Conservation (phyloP, 1,140 invertebrate genomes). For the Procambarus clarkii region DNA sequence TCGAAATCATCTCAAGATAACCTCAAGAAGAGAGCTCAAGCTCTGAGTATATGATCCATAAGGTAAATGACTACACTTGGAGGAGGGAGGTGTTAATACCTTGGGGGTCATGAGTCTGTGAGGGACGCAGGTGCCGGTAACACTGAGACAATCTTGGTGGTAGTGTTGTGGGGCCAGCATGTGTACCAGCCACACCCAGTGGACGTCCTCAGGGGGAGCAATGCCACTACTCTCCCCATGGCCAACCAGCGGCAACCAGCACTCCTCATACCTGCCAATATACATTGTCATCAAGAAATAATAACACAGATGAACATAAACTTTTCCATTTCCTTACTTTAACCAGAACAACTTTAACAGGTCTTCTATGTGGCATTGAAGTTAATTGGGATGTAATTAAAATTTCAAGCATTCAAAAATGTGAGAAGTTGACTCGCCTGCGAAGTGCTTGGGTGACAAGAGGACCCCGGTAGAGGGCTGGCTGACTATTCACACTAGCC, state of each 20-base stretch:
- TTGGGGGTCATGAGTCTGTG: conserved; percentile 47
- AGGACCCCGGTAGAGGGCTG: conserved; percentile 33
- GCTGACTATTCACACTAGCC: conserved; percentile 21
- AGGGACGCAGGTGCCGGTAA: conserved; percentile 11
- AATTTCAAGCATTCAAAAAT: too few relatives aligned
- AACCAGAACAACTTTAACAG: too few relatives aligned
- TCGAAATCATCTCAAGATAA: too few relatives aligned
- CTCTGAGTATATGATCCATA: too few relatives aligned
- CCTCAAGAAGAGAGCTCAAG: too few relatives aligned
- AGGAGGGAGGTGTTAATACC: neutral
- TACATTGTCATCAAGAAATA: neutral
- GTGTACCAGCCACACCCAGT: conserved; percentile 70
- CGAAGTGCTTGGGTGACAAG: conserved; percentile 10
- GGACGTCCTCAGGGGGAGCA: conserved; percentile 54
- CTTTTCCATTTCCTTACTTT: too few relatives aligned
- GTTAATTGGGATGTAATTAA: too few relatives aligned
- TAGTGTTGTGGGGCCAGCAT: conserved; percentile 65
- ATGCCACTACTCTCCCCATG: neutral
- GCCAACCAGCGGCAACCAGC: conserved; percentile 39
- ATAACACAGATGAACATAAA: too few relatives aligned
- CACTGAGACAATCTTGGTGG: conserved; percentile 31
- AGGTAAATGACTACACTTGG: neutral
- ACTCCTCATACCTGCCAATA: conserved; percentile 31
- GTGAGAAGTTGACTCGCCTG: neutral
- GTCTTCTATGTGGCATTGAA: too few relatives aligned